These are phyloP conservation scores for human (Homo sapiens) DNA, from an alignment of 2,113 vertebrate species.

Conservation along the genomic window GRCh38 chr3:111959501-111960000, in stretches of 20 bases:
- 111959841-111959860: background rate
- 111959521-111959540: background rate
- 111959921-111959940: background rate
- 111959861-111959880: background rate
- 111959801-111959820: background rate
- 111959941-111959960: background rate
- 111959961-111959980: constrained; percentile 24
- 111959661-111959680: background rate
- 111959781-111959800: background rate
- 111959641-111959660: background rate
- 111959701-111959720: background rate
- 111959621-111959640: rapidly evolving
- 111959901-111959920: background rate
- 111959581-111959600: background rate
- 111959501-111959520: background rate
- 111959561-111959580: background rate
- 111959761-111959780: background rate
- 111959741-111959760: background rate
- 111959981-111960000: background rate
- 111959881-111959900: background rate
- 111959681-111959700: background rate
- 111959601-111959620: background rate
- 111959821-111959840: background rate
- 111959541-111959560: background rate
- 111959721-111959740: background rate